Base-by-base conservation (phyloP, 2,888 invertebrate species). In the Dilophus febrilis region DNA sequence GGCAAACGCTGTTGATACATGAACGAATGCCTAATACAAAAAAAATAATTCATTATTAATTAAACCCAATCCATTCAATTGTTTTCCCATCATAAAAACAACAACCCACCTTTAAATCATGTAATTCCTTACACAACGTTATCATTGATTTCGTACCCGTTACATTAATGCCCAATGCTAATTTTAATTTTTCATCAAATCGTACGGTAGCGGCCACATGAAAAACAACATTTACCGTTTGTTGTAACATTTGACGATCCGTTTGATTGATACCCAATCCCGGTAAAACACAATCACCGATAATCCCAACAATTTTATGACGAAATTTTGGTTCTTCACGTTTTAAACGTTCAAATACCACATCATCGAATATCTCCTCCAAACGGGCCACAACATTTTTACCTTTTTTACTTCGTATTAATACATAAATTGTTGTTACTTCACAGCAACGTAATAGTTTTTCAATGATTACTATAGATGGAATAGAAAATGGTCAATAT, bases 151-250 rank as follows among this genome's bases (percentile, higher is more conserved):
- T 66, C 1, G 77, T 74, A 34, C 74, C 78, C 12, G 68, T 58
- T 2, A 82, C 70, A 58, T 83, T 83, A 58, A 80, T 74, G 47
- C 70, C 68, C 38, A 77, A 64, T 0, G 83, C 77, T 11, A 68
- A 56, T 56, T 71, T 70, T 13, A 84, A 60, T 19, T 71, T 71
- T 53, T 83, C 83, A 53, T 78, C 74, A 51, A 84, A 84, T 13
- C 59, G 53, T 5, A 94, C 85, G 0, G 92, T 92, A 1, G 94
- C 95, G 0, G 94, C 94, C 8, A 82, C 81, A 55, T 95, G 90
- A 59, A 95, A 80, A 8, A 77, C 68, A 41, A 78, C 61, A 49
- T 76, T 66, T 37, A 58, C 55, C 38, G 56, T 50, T 14, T 55
- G 48, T 22, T 46, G 44, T 16, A 64, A 45, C 32, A 53, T 36